These are phyloP conservation scores for Tympanoctomys barrerae DNA, from an alignment of 2,797 vertebrate genomes.

Conservation along the genomic window DNA sequence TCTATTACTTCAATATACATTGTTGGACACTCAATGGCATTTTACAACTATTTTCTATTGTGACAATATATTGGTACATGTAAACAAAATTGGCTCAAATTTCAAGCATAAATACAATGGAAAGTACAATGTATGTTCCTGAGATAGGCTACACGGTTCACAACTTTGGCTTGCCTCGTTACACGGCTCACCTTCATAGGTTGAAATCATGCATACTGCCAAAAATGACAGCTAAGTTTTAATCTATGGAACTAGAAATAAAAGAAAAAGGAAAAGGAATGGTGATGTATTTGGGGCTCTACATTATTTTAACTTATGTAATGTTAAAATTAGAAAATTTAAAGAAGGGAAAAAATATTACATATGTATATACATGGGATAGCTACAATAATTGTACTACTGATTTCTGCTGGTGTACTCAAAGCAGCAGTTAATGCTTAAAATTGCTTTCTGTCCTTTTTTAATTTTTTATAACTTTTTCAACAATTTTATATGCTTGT, in stretches of 20 bases:
- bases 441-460: no score
- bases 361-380: no score
- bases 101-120: conserved; percentile 68
- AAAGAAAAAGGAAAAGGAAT: conserved; percentile 41
- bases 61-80: conserved; percentile 71
- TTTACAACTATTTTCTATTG: conserved; percentile 74
- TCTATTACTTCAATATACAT: conserved; percentile 67
- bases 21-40: conserved; percentile 57
- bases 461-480: no score
- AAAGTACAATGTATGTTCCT: conserved; percentile 66
- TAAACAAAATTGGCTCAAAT: conserved; percentile 65
- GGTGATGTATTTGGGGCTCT: conserved; percentile 59
- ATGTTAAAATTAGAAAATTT: neutral
- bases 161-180: conserved; percentile 61
- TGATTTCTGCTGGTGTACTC: no score
- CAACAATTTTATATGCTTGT: no score
- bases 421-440: no score
- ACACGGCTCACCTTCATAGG: conserved; percentile 72
- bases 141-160: conserved; percentile 64
- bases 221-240: conserved; percentile 70
- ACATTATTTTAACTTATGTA: conserved; percentile 36
- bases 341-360: no score
- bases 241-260: conserved; percentile 68
- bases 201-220: conserved; percentile 68
- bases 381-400: no score